Evolutionary conservation across 37 sponge, comb jelly and placozoan species (phyloP), one percentile per base, ranked within the genome.

Genomic region (Tethya wilhelma): DNA sequence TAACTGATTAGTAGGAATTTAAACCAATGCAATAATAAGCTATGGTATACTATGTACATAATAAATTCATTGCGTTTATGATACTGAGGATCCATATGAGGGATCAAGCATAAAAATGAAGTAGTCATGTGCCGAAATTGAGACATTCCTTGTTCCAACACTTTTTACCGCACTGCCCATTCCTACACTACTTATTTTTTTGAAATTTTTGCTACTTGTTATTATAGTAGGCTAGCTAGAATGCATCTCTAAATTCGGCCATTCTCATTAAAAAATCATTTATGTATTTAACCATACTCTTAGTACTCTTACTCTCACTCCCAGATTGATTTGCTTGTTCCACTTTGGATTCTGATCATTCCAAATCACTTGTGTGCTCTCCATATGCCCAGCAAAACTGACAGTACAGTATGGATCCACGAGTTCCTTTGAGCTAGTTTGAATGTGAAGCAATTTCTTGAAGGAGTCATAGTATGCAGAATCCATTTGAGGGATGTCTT

Each of bases 351-450:
- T 89, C 74, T 80, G 82, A 28, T 85, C 90, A 60, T 89, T 86
- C 88, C 74, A 81, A 30, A 90, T 69, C 19, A 80, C 83, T 29
- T 59, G 38, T 14, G 93, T 92, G 42, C 81, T 78, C 56, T 80
- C 87, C 80, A 86, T 97, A 69, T 97, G 89, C n/a, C 98, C 98
- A 4, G 98, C 98, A 89, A 90, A 97, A 66, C 45, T 82, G 30
- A 97, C 92, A 28, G 78, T 76, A 34, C 91, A 75, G 69, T 89
- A 97, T 11, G 98, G 98, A 67, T 97, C 98, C 38, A 97, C 98
- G 36, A 97, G 79, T 37, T 94, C 95, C 71, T 93, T 90, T 75
- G 84, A 84, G 0, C 75, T 79, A 12, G 75, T 80, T 42, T 75
- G 79, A 79, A 80, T 37, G 26, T 72, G 67, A 59, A 92, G 79